phyloP scores from a whole-genome alignment of 2,888 invertebrate genomes.

The Himalopsyche anomala region DNA sequence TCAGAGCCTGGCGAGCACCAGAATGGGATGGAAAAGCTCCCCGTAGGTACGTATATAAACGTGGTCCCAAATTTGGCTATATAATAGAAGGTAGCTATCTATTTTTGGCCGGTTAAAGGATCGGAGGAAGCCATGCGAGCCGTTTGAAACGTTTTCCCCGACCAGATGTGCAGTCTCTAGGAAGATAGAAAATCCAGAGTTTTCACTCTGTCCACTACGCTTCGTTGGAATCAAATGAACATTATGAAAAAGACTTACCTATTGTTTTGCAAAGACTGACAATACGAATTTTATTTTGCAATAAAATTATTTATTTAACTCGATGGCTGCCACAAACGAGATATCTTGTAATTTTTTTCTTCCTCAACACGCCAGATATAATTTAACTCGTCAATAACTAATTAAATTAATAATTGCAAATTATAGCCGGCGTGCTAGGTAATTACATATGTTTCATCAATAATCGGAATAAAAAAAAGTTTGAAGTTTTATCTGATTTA shows the following conservation, averaged over 20 bases:
- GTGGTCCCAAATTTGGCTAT: slow-evolving; percentile 43
- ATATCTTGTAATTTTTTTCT: no score
- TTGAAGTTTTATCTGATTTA: no score
- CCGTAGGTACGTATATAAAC: slow-evolving; percentile 4
- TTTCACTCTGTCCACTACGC: slow-evolving; percentile 19
- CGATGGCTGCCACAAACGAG: no score
- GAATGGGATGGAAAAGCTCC: not conserved
- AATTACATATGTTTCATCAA: no score
- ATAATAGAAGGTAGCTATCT: slow-evolving; percentile 44
- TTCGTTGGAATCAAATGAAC: slow-evolving; percentile 9
- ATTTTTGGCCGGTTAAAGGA: slow-evolving; percentile 49
- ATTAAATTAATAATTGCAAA: no score
- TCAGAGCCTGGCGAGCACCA: not conserved
- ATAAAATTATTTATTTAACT: not conserved
- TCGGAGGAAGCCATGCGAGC: slow-evolving; percentile 49
- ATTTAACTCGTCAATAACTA: no score
- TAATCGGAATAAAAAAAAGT: no score
- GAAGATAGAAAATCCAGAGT: slow-evolving; percentile 30
- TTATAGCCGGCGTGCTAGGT: no score
- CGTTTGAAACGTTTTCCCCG: slow-evolving; percentile 27
- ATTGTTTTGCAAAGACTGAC: not conserved
- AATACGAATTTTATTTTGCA: not conserved
- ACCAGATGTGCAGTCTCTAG: slow-evolving; percentile 29
- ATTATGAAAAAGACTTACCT: slow-evolving; percentile 5
- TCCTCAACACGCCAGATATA: no score